Evolutionary conservation across 2,797 vertebrate genomes (phyloP).

Genomic region (Cottoperca gobio): DNA sequence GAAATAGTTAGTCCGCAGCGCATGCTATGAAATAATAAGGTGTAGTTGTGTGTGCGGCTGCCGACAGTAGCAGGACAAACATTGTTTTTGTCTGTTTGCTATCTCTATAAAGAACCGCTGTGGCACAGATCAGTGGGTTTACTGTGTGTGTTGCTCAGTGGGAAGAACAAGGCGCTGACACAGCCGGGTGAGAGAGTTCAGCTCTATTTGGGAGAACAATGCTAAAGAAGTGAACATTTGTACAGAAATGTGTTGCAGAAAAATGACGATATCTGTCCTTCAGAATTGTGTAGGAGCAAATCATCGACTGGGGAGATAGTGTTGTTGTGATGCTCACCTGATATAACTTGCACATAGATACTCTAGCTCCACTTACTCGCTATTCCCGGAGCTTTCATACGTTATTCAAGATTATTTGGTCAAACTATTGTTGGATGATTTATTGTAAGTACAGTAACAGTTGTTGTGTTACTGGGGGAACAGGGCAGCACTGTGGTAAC

Average conservation of each 20-base stretch:
- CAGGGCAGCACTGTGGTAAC: no score
- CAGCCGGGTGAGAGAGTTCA: constrained; percentile 61
- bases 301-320: no score
- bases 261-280: constrained; percentile 1
- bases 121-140: constrained; percentile 65
- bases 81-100: constrained; percentile 66
- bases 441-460: no score
- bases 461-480: no score
- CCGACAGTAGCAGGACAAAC: constrained; percentile 70
- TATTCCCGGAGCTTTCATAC: not conserved
- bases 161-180: constrained; percentile 71
- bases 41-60: constrained; percentile 61
- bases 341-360: not conserved
- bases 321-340: not conserved
- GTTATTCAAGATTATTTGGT: no score
- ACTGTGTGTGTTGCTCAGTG: constrained; percentile 66
- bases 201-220: constrained; percentile 61
- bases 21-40: constrained; percentile 77
- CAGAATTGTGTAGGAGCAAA: not conserved
- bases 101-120: constrained; percentile 58
- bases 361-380: no score
- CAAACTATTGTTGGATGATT: no score
- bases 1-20: constrained; percentile 61
- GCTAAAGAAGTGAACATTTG: constrained; percentile 53
- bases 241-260: constrained; percentile 32